Base-by-base conservation (phyloP, 64 coral and sea anemone genomes). In the Stichodactyla helianthus region DNA sequence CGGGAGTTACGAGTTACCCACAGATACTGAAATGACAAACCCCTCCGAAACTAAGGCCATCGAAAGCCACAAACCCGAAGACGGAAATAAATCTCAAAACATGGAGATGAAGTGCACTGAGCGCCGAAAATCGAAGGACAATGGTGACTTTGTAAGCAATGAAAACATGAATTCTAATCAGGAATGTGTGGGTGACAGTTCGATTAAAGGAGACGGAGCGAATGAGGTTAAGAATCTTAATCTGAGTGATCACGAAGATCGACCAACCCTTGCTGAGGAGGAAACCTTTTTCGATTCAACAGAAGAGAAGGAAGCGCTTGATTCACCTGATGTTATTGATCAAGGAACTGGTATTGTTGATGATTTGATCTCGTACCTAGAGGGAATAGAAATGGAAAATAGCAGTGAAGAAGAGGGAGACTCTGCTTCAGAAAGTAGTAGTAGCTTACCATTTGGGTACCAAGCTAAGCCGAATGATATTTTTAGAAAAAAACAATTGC, bases 351-450 rank as follows among this genome's bases (percentile, higher is more conserved):
- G 52, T 62, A 88, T 97, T 79, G 92, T 97, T 18, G 94, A 92
- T 85, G 94, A 97, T 12, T 56, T 97, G 68, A 93, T 97, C 44
- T 90, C 91, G 6, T 97, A 93, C 70, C 82, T 97, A 53, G 88
- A 97, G 74, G 85, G 91, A 71, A 83, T 96, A 35, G 91, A 97
- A 50, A 84, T 97, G 20, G 89, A 89, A 19, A 93, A 88, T 23
- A 97, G 94, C 55, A 89, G 85, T 87, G 94, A 89, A 28, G 85
- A 89, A 1, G 90, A 91, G 59, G 89, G 53, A 44, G 84, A 86
- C 82, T 82, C 90, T 15, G 58, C 79, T 6, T 55, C 20, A 14
- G 78, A 54, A 62, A 71, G 60, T 23, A 51, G 63, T 26, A 55
- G 7, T 19, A 61, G 18, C 51, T 35, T 80, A 12, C 57, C 87